Percentiles rank a stretch among this genome's conserved stretches.
Evolutionary conservation across 2,888 invertebrate species (phyloP).

Genomic region (Hemaris fuciformis): DNA sequence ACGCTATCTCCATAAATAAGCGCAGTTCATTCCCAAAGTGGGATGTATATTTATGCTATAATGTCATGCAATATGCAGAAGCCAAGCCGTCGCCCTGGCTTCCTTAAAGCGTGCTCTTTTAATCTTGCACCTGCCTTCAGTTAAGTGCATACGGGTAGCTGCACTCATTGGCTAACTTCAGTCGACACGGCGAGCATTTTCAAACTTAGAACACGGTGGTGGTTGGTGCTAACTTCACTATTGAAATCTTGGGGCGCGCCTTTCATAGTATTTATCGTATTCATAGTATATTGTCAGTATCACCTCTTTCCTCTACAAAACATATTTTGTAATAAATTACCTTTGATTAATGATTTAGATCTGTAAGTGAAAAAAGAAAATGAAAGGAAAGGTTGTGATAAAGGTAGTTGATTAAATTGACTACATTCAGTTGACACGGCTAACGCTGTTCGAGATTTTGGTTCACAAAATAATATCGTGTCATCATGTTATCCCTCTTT

Average conservation of each 20-base stretch:
- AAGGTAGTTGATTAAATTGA: no score
- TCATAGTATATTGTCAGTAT: no score
- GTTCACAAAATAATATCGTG: no score
- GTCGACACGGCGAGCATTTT: slow-evolving; percentile 23
- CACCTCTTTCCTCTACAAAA: no score
- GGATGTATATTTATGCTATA: slow-evolving; percentile 2
- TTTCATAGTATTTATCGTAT: no score
- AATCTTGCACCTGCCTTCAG: slow-evolving; percentile 64
- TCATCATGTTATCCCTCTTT: no score
- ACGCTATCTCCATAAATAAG: neutral
- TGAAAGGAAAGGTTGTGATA: no score
- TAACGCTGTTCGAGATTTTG: no score
- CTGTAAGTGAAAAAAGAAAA: no score
- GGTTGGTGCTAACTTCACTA: neutral
- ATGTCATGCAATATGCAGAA: slow-evolving; percentile 12
- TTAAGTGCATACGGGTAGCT: slow-evolving; percentile 58
- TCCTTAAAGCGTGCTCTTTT: slow-evolving; percentile 56
- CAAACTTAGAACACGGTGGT: slow-evolving; percentile 19
- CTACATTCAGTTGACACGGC: no score
- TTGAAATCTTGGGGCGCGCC: neutral
- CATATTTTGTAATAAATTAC: no score
- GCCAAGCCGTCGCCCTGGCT: slow-evolving; percentile 16
- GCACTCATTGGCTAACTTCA: slow-evolving; percentile 19
- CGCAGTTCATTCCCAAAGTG: slow-evolving; percentile 3
- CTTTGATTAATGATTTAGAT: no score